Evolutionary conservation across 2,888 invertebrate species (phyloP).

Genomic region (Pristionchus fissidentatus): DNA sequence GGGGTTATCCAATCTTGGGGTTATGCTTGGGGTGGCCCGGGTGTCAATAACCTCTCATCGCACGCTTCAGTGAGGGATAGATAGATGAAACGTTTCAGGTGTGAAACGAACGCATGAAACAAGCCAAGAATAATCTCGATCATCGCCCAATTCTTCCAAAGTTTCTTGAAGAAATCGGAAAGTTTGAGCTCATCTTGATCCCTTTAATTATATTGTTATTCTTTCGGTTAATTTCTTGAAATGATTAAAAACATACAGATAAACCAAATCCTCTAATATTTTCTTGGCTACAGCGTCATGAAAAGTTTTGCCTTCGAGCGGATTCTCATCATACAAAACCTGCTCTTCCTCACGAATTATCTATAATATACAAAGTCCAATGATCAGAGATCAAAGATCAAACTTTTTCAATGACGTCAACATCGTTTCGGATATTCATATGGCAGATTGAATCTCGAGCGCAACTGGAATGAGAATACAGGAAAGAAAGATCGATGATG

Average conservation of each 20-base stretch:
- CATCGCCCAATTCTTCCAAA: not conserved
- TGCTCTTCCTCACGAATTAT: not conserved
- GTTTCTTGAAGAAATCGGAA: not conserved
- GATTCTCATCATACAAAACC: not conserved
- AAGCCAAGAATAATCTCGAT: not conserved
- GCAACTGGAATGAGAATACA: not conserved
- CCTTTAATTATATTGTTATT: not conserved
- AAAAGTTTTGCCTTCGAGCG: not conserved
- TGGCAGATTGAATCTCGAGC: conserved; percentile 8
- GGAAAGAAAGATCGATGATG: not conserved
- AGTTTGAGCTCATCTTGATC: conserved; percentile 1
- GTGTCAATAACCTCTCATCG: too few relatives aligned
- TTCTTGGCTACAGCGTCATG: not conserved
- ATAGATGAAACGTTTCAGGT: too few relatives aligned
- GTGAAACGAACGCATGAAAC: conserved; percentile 15
- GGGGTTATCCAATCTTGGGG: too few relatives aligned
- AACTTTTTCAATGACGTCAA: conserved; percentile 6
- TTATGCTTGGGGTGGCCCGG: too few relatives aligned
- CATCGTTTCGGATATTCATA: conserved; percentile 5
- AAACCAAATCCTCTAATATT: conserved; percentile 21
- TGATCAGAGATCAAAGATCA: not conserved
- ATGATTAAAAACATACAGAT: not conserved
- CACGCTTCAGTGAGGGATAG: too few relatives aligned
- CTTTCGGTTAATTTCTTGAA: not conserved
- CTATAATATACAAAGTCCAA: not conserved